Evolutionary conservation across 1,140 invertebrate genomes (phyloP).

Genomic region (Pristionchus pacificus): DNA sequence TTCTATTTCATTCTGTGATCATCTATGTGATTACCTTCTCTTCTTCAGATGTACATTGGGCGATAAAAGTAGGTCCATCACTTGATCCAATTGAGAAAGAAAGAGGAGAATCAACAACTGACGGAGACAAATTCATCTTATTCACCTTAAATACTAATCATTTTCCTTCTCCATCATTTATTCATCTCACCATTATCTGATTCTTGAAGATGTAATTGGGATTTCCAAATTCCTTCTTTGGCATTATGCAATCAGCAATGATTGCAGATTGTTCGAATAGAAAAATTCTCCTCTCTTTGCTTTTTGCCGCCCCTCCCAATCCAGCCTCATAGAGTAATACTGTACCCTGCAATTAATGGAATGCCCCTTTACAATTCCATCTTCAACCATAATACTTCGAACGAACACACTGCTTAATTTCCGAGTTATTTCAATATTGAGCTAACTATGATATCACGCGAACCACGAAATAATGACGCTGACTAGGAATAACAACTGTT

Average conservation of each 20-base stretch:
- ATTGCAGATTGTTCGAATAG: constrained; percentile 81
- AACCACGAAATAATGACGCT: too few species aligned
- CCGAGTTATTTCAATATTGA: too few species aligned
- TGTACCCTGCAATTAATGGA: constrained; percentile 65
- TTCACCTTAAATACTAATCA: constrained; percentile 42
- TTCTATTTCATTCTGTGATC: neutral
- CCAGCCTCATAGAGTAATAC: constrained; percentile 71
- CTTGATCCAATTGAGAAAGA: constrained; percentile 49
- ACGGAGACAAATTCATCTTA: constrained; percentile 52
- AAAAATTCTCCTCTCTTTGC: constrained; percentile 89
- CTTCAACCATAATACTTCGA: neutral
- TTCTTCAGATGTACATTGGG: constrained; percentile 43
- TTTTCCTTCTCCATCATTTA: neutral
- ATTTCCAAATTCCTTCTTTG: constrained; percentile 87
- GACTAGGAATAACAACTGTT: too few species aligned
- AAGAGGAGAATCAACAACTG: constrained; percentile 50
- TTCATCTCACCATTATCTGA: constrained; percentile 88
- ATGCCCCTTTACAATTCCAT: too few species aligned
- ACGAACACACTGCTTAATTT: too few species aligned
- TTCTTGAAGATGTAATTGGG: constrained; percentile 93
- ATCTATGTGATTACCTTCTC: constrained; percentile 34
- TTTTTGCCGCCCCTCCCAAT: constrained; percentile 62
- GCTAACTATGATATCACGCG: too few species aligned
- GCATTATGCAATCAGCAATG: constrained; percentile 54
- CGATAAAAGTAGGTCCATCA: constrained; percentile 47